Conservation (phyloP, 2,113 vertebrate species). For the Neolamprologus cancellatus region DNA sequence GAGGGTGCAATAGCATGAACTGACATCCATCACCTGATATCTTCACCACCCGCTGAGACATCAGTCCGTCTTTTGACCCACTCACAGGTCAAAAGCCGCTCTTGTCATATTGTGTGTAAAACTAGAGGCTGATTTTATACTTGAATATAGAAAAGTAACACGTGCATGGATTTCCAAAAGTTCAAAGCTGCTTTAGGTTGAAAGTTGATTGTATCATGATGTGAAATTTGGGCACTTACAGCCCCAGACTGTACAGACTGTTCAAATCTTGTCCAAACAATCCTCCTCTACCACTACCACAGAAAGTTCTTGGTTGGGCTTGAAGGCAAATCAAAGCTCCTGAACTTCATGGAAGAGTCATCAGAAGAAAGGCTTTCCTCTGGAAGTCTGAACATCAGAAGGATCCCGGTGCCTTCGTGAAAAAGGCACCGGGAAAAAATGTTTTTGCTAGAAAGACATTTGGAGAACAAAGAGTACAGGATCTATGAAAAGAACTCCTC, state of each 20-base stretch:
- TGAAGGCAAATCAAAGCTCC: neutral
- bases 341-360: neutral
- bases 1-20: neutral
- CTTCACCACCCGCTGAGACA: neutral
- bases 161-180: neutral
- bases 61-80: neutral
- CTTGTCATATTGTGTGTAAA: neutral
- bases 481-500: neutral
- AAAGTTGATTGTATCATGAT: neutral
- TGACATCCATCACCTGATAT: neutral
- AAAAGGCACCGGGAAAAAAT: rapidly evolving
- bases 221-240: neutral
- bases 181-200: neutral
- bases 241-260: neutral
- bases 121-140: neutral
- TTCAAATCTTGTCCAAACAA: neutral
- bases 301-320: neutral
- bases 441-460: neutral
- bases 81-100: neutral
- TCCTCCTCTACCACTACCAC: neutral
- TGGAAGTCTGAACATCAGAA: neutral
- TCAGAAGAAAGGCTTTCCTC: neutral
- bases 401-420: neutral
- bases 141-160: neutral
- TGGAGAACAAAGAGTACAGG: neutral